Conservation (phyloP, 1,140 invertebrate genomes). For the Apolygus lucorum region DNA sequence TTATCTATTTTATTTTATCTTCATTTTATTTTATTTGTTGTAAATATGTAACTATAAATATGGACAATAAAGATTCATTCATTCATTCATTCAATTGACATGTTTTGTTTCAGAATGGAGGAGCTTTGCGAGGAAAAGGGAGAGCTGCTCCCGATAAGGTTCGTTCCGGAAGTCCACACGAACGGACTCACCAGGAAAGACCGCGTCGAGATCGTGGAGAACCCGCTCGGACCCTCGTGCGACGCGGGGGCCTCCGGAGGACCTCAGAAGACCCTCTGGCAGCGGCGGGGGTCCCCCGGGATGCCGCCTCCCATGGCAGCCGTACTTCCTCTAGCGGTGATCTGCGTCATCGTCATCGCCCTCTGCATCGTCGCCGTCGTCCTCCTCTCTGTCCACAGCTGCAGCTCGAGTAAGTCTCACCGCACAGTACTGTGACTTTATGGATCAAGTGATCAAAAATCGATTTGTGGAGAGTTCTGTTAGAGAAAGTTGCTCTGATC, state of each 20-base stretch:
- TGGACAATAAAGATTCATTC: no score
- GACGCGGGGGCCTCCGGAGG: conserved; percentile 15
- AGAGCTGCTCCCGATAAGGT: background rate
- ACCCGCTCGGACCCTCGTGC: conserved; percentile 20
- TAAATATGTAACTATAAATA: no score
- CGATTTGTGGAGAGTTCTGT: no score
- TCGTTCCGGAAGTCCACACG: background rate
- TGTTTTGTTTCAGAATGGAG: conserved; percentile 9
- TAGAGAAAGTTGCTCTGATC: no score
- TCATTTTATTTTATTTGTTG: no score
- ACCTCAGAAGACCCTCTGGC: conserved; percentile 19
- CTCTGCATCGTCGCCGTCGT: conserved; percentile 22
- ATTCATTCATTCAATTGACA: no score
- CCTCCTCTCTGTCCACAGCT: conserved; percentile 5
- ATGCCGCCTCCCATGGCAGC: conserved; percentile 14
- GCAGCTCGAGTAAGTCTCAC: conserved; percentile 15
- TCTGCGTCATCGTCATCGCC: conserved; percentile 25
- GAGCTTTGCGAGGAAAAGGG: background rate
- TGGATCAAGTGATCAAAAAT: no score
- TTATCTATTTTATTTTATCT: no score
- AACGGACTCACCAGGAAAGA: conserved; percentile 19
- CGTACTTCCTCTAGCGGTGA: conserved; percentile 20
- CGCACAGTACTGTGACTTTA: no score
- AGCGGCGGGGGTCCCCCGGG: conserved; percentile 13
- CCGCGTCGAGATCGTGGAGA: conserved; percentile 26